These are phyloP conservation scores for Orchestia grillus DNA, from an alignment of 1,140 invertebrate genomes.

Conservation along the genomic window DNA sequence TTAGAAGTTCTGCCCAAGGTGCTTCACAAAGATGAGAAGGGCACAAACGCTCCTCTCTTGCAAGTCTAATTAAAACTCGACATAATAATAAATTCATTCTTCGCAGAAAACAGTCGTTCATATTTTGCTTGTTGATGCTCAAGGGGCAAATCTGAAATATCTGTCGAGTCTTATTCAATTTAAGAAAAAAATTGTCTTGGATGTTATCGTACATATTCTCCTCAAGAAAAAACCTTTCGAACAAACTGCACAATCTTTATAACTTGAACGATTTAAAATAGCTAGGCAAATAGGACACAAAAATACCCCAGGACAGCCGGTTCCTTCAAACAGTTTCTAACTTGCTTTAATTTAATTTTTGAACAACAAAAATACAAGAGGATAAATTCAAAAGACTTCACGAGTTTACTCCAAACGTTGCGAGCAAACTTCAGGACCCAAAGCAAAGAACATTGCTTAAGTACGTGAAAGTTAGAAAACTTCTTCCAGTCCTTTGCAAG, in stretches of 20 bases:
- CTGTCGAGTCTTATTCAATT: not conserved
- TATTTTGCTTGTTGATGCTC: not conserved
- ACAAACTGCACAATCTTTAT: too few relatives aligned
- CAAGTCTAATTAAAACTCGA: not conserved
- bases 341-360: not conserved
- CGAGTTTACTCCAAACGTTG: not conserved
- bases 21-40: not conserved
- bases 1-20: not conserved
- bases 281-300: not conserved
- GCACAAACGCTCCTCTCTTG: not conserved
- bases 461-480: not conserved
- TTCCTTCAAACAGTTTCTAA: not conserved
- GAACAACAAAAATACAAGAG: not conserved
- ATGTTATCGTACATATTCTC: too few relatives aligned
- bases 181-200: too few relatives aligned
- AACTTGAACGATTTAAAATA: not conserved
- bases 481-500: not conserved
- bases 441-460: not conserved
- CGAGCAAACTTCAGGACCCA: not conserved
- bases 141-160: not conserved
- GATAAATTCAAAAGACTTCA: not conserved
- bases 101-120: not conserved
- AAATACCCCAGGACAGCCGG: not conserved
- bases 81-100: not conserved
- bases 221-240: too few relatives aligned